A percentile compares a stretch with the other conserved stretches of the same genome.
These are phyloP conservation scores for Gambusia holbrooki DNA, from an alignment of 2,113 vertebrate species.

Conservation along the genomic window DNA sequence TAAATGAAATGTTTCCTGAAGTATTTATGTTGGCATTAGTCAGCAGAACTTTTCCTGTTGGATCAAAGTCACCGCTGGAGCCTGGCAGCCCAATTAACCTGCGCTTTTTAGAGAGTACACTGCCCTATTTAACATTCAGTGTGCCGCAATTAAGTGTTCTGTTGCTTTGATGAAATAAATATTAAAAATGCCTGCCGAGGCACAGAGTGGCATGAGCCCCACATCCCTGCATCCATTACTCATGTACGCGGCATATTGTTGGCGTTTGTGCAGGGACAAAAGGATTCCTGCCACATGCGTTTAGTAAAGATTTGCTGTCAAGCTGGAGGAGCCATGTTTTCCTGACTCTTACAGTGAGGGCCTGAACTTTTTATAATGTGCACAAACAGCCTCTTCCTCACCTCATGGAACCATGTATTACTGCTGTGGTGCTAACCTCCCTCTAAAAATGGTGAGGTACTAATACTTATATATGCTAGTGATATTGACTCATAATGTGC, in stretches of 20 bases:
- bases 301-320: conserved; percentile 83
- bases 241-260: conserved; percentile 50
- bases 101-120: conserved; percentile 41
- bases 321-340: conserved; percentile 36
- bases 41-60: conserved; percentile 41
- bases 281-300: conserved; percentile 72
- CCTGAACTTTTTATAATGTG: conserved; percentile 60
- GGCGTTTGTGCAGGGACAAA: conserved; percentile 58
- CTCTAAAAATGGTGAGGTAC: not conserved
- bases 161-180: conserved; percentile 43
- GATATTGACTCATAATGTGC: not conserved
- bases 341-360: conserved; percentile 39
- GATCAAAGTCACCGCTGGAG: conserved; percentile 37
- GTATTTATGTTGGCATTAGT: conserved; percentile 28
- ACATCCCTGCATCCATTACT: conserved; percentile 52
- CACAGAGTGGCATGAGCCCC: conserved; percentile 31
- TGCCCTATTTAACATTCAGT: conserved; percentile 57
- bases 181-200: conserved; percentile 41
- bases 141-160: conserved; percentile 54
- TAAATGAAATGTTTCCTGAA: conserved; percentile 22
- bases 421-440: conserved; percentile 8
- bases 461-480: not conserved
- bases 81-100: conserved; percentile 55
- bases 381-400: conserved; percentile 42
- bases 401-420: conserved; percentile 24